Evolutionary conservation across 1,140 invertebrate genomes (phyloP).

Genomic region (Pogonomyrmex californicus): DNA sequence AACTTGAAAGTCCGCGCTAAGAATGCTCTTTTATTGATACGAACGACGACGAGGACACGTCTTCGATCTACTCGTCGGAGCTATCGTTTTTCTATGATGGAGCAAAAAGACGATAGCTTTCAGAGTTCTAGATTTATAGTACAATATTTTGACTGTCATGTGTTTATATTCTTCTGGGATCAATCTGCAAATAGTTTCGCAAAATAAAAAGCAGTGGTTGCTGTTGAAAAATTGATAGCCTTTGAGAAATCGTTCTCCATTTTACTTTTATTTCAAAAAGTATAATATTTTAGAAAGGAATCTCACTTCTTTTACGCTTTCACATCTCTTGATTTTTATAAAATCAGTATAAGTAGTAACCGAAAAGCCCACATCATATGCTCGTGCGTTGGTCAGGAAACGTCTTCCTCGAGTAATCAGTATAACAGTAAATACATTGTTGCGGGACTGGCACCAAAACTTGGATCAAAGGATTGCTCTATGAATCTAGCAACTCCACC

Average conservation of each 20-base stretch:
- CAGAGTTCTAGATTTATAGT: slow-evolving; percentile 22
- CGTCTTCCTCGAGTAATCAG: slow-evolving; percentile 1
- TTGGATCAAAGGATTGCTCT: slow-evolving; percentile 54
- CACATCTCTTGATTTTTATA: background rate
- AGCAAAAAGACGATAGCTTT: background rate
- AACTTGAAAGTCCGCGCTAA: slow-evolving; percentile 19
- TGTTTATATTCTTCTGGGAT: slow-evolving; percentile 9
- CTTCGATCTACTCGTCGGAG: slow-evolving; percentile 23
- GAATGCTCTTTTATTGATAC: slow-evolving; percentile 50
- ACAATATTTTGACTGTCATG: slow-evolving; percentile 14
- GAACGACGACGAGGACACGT: slow-evolving; percentile 18
- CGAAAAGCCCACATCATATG: background rate
- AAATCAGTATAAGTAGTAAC: background rate
- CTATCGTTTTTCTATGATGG: background rate
- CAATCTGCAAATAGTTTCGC: background rate
- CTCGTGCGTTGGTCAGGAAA: background rate
- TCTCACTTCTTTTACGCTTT: background rate
- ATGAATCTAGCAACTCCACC: slow-evolving; percentile 37
- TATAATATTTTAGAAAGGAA: background rate
- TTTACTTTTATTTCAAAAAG: background rate
- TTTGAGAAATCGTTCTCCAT: background rate
- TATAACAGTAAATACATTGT: slow-evolving; percentile 28
- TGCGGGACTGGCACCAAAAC: slow-evolving; percentile 26
- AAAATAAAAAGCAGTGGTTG: background rate
- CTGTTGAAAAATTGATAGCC: background rate